Evolutionary conservation across 2,797 vertebrate species (phyloP), one percentile per base, ranked within the genome.

Genomic region (Phoeniculus purpureus): DNA sequence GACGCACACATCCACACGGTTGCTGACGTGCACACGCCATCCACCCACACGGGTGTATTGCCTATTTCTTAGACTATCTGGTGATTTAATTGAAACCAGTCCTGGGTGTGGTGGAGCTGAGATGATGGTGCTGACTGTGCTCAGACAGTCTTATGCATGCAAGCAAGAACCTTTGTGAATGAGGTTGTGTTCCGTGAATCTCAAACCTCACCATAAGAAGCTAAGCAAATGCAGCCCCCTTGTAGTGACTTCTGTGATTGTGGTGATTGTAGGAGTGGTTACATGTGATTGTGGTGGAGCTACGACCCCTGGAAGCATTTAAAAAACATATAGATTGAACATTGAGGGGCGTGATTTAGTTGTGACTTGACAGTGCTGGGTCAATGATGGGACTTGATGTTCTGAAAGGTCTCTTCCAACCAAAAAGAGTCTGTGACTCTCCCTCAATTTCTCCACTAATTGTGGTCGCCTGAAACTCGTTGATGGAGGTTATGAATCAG

Each of bases 101-200:
- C 16, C 51, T 26, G n/a, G 7, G 13, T 19, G 17, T n/a, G 29
- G 37, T 2, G 16, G 47, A 16, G 17, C 55, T 62, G 59, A 79
- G 40, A 1, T 47, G 27, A n/a, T 6, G 10, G 27, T 51, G 45
- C 60, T 52, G 31, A 31, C 29, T 75, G 6, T 25, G n/a, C 27
- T 34, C 29, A 20, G 23, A 14, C 22, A 13, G 50, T 34, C 22
- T 8, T 67, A 47, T 0, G 0, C 2, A 0, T 1, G 2, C n/a
- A 11, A 20, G 31, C 0, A 1, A 18, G n/a, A 10, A 7, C 21
- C 23, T 21, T n/a, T 37, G 18, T 31, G 51, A 64, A 8, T 27
- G 65, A 67, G 16, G 73, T 48, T 0, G 6, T 25, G 40, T 67
- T 40, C 48, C 27, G 7, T 43, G 56, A 64, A 31, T 12, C 25